Percentiles rank a stretch among this genome's conserved stretches.
Conservation (phyloP, 2,888 invertebrate species). For the Diachrysia chrysitis region DNA sequence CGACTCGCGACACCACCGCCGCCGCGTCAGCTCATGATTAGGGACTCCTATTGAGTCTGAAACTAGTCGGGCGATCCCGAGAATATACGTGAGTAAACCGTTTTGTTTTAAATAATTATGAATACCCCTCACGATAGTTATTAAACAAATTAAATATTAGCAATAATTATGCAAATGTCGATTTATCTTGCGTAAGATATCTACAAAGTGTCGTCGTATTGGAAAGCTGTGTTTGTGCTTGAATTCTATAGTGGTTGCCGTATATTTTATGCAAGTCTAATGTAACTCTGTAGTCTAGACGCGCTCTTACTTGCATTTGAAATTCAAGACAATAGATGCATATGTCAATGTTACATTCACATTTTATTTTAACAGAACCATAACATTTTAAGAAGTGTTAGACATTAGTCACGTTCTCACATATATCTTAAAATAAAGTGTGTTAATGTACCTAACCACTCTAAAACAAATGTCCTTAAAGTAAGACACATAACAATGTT, state of each 20-base stretch:
- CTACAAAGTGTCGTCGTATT: slow-evolving; percentile 35
- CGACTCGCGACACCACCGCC: no score
- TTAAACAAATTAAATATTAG: no score
- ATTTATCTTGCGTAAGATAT: slow-evolving; percentile 24
- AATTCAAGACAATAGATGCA: slow-evolving; percentile 34
- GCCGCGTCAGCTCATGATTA: no score
- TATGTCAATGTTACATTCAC: not conserved
- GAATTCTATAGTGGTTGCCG: slow-evolving; percentile 38
- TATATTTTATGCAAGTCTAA: slow-evolving; percentile 50
- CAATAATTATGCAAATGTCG: slow-evolving; percentile 3
- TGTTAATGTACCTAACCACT: not conserved
- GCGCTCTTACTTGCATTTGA: slow-evolving; percentile 41
- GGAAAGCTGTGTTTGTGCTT: slow-evolving; percentile 49
- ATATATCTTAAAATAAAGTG: slow-evolving; percentile 5
- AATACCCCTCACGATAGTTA: no score
- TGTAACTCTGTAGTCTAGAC: slow-evolving; percentile 46
- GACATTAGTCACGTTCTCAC: not conserved
- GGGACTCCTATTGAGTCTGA: no score
- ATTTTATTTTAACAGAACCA: slow-evolving; percentile 5
- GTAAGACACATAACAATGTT: slow-evolving; percentile 6
- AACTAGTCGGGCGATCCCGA: no score
- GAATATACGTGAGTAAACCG: no score
- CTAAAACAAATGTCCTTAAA: not conserved
- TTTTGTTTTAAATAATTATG: no score
- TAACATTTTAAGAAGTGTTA: not conserved